These are phyloP conservation scores for Gymnodraco acuticeps DNA, from an alignment of 2,797 vertebrate genomes.

Conservation along the genomic window DNA sequence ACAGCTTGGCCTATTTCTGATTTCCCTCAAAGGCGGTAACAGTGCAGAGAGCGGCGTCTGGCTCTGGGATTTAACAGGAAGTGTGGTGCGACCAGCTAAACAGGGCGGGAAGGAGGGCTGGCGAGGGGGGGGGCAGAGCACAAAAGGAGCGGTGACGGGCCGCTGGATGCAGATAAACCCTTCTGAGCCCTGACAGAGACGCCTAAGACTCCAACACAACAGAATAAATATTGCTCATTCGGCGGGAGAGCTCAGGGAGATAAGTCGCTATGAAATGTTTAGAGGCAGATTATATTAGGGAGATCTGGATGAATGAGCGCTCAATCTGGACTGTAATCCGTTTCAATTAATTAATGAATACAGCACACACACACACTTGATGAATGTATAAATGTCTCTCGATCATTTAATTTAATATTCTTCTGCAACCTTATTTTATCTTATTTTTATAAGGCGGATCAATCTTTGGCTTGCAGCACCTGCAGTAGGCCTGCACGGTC, in stretches of 20 bases:
- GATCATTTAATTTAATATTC: slow-evolving; percentile 44
- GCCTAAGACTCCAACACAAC: slow-evolving; percentile 68
- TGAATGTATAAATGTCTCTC: slow-evolving; percentile 37
- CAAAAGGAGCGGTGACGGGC: slow-evolving; percentile 66
- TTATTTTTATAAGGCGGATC: slow-evolving; percentile 64
- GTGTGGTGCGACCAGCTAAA: slow-evolving; percentile 56
- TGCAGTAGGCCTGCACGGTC: slow-evolving; percentile 39
- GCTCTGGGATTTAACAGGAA: slow-evolving; percentile 68
- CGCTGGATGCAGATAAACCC: slow-evolving; percentile 73
- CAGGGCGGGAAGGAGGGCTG: slow-evolving; percentile 22
- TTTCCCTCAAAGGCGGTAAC: slow-evolving; percentile 47
- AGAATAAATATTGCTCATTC: slow-evolving; percentile 67
- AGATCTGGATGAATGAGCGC: slow-evolving; percentile 73
- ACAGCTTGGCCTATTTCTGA: slow-evolving; percentile 76
- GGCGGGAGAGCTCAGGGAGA: slow-evolving; percentile 67
- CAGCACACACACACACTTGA: slow-evolving; percentile 38
- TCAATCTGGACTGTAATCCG: slow-evolving; percentile 75
- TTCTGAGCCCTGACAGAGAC: slow-evolving; percentile 54
- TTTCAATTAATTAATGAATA: slow-evolving; percentile 75
- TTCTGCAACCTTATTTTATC: too few species aligned
- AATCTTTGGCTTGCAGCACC: slow-evolving; percentile 60
- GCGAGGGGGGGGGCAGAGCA: slow-evolving; percentile 15
- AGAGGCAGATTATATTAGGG: slow-evolving; percentile 78
- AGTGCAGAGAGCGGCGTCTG: slow-evolving; percentile 49
- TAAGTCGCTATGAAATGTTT: slow-evolving; percentile 76